phyloP scores from a whole-genome alignment of 2,888 invertebrate species.

The Drosophila algonquin region DNA sequence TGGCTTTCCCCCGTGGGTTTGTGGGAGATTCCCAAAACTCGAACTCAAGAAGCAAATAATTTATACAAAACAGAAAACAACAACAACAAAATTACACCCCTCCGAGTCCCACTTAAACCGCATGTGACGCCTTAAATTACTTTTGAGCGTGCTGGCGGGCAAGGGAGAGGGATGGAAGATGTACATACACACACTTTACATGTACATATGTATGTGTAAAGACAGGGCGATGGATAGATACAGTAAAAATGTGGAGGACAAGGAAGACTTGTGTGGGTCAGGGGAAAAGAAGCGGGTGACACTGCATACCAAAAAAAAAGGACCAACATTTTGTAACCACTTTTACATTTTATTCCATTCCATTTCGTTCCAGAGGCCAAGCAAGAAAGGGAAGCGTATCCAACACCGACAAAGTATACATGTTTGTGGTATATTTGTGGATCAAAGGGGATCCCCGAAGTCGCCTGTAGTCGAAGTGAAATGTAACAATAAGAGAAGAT shows the following conservation, averaged over 20 bases:
- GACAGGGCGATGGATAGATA: neutral
- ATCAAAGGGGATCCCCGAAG: too few relatives aligned
- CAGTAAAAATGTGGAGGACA: slow-evolving; percentile 5
- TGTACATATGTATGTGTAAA: neutral
- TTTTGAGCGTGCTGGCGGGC: slow-evolving; percentile 30
- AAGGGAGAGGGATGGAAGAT: neutral
- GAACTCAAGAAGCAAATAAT: slow-evolving; percentile 55
- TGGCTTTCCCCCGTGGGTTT: slow-evolving; percentile 23
- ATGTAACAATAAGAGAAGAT: neutral
- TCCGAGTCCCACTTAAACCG: slow-evolving; percentile 27
- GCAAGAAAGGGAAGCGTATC: too few relatives aligned
- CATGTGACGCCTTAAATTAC: slow-evolving; percentile 58
- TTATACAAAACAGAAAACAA: slow-evolving; percentile 23
- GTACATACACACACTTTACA: too few relatives aligned
- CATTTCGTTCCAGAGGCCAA: neutral
- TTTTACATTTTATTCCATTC: neutral
- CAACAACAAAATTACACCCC: slow-evolving; percentile 4
- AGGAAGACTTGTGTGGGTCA: neutral
- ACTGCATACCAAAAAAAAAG: neutral
- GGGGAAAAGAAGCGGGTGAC: neutral
- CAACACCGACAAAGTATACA: neutral
- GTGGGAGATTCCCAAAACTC: slow-evolving; percentile 35
- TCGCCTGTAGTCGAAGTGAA: too few relatives aligned
- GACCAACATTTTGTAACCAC: neutral
- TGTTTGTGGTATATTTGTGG: neutral